Evolutionary conservation across 2,113 vertebrate species (phyloP), one percentile per base, ranked within the genome.

Genomic region (Pimephales promelas): DNA sequence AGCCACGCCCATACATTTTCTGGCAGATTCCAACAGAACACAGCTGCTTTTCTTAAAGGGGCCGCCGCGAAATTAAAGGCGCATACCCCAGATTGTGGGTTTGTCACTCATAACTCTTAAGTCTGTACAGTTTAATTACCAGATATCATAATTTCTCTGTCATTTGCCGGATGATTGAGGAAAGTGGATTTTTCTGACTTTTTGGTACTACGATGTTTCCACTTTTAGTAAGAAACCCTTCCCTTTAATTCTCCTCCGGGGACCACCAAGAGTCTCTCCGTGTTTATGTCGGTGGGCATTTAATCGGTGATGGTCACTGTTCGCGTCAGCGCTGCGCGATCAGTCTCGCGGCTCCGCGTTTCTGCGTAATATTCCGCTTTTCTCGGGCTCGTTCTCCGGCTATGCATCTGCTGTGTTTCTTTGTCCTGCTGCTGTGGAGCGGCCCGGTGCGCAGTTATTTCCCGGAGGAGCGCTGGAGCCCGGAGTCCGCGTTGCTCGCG

Each of bases 381-480:
- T 13, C 43, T 20, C 16, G 4, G 16, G 5, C 36, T 40, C 7
- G 26, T 40, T 56, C n/a, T 49, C 85, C 84, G 83, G 91, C 88
- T 90, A 93, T 93, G 93, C 90, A 43, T 89, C 71, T 92, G 85
- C 83, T 91, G 71, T 68, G 90, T 31, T 88, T 92, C 88, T 85
- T 92, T 88, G 88, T 93, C 62, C 83, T 79, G 13, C 89, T 90
- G 18, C 86, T 93, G n/a, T 83, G 92, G 47, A 90, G 90, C 83
- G 92, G 85, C 2, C 87, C 79, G 83, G 90, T 87, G 56, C 61
- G 83, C 82, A 93, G 91, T 4, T 97, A 96, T 89, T 97, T 97
- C 90, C 92, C 95, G 7, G 96, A 97, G 93, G 96, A 97, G 92
- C 96, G 95, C 85, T 97, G 94, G 94, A 95, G 91, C 92, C 95